These are phyloP conservation scores for Drosophila punjabiensis DNA, from an alignment of 1,140 invertebrate species.

Conservation along the genomic window DNA sequence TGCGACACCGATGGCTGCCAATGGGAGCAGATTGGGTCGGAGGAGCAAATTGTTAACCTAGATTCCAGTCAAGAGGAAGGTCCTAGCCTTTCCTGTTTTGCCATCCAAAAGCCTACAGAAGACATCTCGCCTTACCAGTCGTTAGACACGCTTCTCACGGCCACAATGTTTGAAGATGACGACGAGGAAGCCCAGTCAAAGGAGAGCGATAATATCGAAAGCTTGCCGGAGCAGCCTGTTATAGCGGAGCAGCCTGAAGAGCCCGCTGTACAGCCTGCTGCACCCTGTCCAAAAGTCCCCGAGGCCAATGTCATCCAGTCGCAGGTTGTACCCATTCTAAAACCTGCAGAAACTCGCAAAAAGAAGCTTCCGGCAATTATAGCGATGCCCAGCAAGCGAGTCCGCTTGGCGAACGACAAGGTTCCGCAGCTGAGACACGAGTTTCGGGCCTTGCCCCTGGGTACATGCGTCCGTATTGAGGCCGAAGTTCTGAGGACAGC, in stretches of 20 bases:
- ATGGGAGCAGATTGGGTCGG: constrained; percentile 11
- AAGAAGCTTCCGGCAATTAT: neutral
- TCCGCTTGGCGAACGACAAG: constrained; percentile 32
- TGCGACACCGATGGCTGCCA: neutral
- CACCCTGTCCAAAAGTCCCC: neutral
- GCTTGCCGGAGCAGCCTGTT: too few species aligned
- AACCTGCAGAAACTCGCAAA: neutral
- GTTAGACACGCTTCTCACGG: neutral
- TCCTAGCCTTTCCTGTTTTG: constrained; percentile 23
- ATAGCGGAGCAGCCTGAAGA: neutral
- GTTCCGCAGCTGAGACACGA: constrained; percentile 62
- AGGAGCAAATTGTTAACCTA: constrained; percentile 24
- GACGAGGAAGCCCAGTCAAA: too few species aligned
- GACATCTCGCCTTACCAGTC: neutral
- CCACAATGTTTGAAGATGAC: neutral
- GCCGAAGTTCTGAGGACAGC: too few species aligned
- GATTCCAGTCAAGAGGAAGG: constrained; percentile 5
- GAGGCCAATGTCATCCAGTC: neutral
- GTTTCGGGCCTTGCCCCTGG: constrained; percentile 53
- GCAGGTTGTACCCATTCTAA: neutral
- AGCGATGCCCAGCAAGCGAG: constrained; percentile 19
- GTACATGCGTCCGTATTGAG: constrained; percentile 19
- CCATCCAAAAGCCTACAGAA: neutral
- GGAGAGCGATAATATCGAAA: too few species aligned
- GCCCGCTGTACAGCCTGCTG: neutral